Conservation (phyloP, 1,140 invertebrate species). For the Rhyacophila brunnea region DNA sequence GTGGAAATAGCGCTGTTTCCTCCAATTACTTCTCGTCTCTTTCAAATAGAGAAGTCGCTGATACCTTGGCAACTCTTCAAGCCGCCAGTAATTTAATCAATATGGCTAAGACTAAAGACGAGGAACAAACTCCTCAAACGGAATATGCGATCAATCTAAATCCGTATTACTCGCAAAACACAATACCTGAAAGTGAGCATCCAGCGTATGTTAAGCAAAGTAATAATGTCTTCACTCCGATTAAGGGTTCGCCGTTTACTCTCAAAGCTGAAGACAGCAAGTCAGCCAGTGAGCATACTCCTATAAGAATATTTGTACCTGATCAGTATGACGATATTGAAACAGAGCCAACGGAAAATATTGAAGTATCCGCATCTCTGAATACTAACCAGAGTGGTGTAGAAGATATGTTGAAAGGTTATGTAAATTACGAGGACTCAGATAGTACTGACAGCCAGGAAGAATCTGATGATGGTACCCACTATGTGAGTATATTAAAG, state of each 20-base stretch:
- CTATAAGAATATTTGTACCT: slow-evolving; percentile 51
- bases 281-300: slow-evolving; percentile 30
- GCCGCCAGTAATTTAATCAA: slow-evolving; percentile 48
- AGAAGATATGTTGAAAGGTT: slow-evolving; percentile 13
- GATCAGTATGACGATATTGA: slow-evolving; percentile 40
- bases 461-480: slow-evolving; percentile 38
- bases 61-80: slow-evolving; percentile 54
- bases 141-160: slow-evolving; percentile 12
- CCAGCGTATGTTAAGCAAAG: slow-evolving; percentile 2
- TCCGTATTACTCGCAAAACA: slow-evolving; percentile 15
- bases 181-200: slow-evolving; percentile 11
- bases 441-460: slow-evolving; percentile 37
- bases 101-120: slow-evolving; percentile 22
- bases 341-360: slow-evolving; percentile 32
- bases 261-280: slow-evolving; percentile 5
- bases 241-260: slow-evolving; percentile 5
- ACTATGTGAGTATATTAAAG: no score
- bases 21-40: slow-evolving; percentile 50
- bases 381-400: slow-evolving; percentile 20
- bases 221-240: slow-evolving; percentile 16
- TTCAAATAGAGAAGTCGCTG: slow-evolving; percentile 53
- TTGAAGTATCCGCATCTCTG: slow-evolving; percentile 28
- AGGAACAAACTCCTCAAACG: slow-evolving; percentile 5
- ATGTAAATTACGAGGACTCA: slow-evolving; percentile 39
- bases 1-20: slow-evolving; percentile 31